Conservation (phyloP, 2,113 vertebrate species). For the Columbina picui region DNA sequence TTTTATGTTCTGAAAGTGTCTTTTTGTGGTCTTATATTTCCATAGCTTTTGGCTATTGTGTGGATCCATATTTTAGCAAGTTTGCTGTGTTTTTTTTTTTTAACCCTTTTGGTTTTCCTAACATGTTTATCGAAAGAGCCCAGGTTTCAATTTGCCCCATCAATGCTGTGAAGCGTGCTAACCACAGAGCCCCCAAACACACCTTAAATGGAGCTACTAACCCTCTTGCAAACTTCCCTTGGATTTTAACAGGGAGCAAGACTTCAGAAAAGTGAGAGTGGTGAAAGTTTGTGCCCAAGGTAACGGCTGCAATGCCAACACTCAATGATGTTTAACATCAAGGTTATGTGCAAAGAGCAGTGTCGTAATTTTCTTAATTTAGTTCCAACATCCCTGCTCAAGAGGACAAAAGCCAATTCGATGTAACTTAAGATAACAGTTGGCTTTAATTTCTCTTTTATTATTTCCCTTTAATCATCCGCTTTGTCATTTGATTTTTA, state of each 20-base stretch:
- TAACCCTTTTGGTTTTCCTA: background rate
- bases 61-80: background rate
- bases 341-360: background rate
- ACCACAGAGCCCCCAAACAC: background rate
- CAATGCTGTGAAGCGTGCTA: background rate
- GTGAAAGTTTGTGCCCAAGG: background rate
- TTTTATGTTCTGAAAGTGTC: background rate
- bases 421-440: background rate
- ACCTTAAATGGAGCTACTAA: background rate
- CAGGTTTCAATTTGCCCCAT: background rate
- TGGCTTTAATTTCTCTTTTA: background rate
- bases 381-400: background rate
- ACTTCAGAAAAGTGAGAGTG: background rate
- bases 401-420: background rate
- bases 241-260: background rate
- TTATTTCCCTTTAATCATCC: conserved; percentile 30
- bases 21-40: background rate
- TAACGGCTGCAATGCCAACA: rapidly evolving
- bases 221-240: background rate
- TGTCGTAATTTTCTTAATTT: background rate
- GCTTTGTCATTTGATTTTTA: conserved; percentile 2
- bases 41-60: background rate
- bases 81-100: background rate
- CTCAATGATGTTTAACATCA: rapidly evolving
- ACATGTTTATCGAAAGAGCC: background rate